Percentiles rank a stretch among this genome's conserved stretches.
phyloP scores from a whole-genome alignment of 92 coral and sea anemone species.

The Epizoanthus ramosus region DNA sequence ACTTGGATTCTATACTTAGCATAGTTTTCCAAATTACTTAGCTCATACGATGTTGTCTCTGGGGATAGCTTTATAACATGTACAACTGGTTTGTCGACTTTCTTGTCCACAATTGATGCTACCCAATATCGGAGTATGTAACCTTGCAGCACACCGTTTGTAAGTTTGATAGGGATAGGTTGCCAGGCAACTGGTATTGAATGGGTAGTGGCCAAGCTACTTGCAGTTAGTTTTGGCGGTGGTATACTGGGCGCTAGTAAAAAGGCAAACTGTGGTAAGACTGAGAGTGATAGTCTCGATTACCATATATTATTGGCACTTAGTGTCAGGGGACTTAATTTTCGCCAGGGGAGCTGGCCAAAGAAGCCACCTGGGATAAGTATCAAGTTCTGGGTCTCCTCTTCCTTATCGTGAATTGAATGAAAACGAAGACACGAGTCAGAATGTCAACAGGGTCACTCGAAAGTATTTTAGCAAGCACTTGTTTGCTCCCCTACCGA shows the following conservation, averaged over 20 bases:
- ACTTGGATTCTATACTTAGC: slow-evolving; percentile 24
- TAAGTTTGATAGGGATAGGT: slow-evolving; percentile 15
- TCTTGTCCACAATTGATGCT: slow-evolving; percentile 11
- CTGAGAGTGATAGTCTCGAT: no score
- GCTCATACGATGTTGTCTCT: not conserved
- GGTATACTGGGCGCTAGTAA: slow-evolving; percentile 18
- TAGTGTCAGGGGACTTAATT: no score
- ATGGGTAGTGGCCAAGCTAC: slow-evolving; percentile 4
- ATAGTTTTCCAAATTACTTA: slow-evolving; percentile 4
- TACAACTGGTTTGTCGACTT: not conserved
- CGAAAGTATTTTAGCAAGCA: no score
- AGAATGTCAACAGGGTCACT: no score
- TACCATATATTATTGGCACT: no score
- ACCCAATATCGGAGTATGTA: slow-evolving; percentile 25
- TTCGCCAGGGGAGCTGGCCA: no score
- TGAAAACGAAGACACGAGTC: no score
- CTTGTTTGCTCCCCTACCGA: no score
- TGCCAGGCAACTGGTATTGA: slow-evolving; percentile 42
- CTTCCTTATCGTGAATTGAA: no score
- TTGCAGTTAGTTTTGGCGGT: slow-evolving; percentile 16
- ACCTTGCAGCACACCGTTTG: slow-evolving; percentile 18
- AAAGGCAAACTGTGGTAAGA: not conserved
- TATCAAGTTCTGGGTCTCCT: no score
- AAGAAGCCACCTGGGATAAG: no score
- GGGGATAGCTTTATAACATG: not conserved